A percentile compares a stretch with the other conserved stretches of the same genome.
Evolutionary conservation across 2,888 invertebrate genomes (phyloP).

Genomic region (Cephus pygmeus): DNA sequence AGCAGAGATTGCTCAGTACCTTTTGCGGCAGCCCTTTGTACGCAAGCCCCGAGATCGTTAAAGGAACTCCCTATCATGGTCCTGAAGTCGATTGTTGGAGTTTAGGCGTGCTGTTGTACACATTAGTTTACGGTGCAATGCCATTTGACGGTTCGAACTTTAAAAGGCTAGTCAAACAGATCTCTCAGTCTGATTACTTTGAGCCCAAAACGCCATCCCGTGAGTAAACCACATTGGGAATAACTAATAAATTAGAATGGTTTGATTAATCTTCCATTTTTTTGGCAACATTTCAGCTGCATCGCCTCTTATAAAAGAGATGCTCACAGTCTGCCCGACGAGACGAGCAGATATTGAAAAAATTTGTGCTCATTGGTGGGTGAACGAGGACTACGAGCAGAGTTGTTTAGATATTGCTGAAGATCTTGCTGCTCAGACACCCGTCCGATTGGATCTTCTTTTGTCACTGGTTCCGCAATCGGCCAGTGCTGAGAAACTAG

Average conservation of each 20-base stretch:
- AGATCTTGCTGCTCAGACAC: slow-evolving; percentile 89
- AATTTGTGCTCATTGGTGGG: slow-evolving; percentile 98
- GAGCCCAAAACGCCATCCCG: slow-evolving; percentile 95
- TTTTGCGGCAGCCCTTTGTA: slow-evolving; percentile 97
- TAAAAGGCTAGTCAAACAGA: slow-evolving; percentile 95
- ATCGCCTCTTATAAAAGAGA: slow-evolving; percentile 91
- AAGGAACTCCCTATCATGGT: slow-evolving; percentile 95
- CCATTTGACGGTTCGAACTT: slow-evolving; percentile 99
- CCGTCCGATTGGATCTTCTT: slow-evolving; percentile 87
- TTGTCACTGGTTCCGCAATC: slow-evolving; percentile 84
- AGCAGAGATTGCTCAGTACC: slow-evolving; percentile 85
- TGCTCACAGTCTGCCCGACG: slow-evolving; percentile 92
- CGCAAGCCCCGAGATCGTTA: slow-evolving; percentile 97
- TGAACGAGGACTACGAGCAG: slow-evolving; percentile 85
- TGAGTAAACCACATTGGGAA: slow-evolving; percentile 65
- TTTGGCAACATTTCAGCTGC: slow-evolving; percentile 75
- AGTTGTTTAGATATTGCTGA: slow-evolving; percentile 88
- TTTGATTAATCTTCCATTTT: slow-evolving; percentile 11
- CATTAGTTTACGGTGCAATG: slow-evolving; percentile 99
- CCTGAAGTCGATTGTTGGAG: slow-evolving; percentile 98
- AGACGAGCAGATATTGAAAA: slow-evolving; percentile 92
- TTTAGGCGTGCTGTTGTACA: slow-evolving; percentile 95
- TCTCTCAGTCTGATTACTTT: slow-evolving; percentile 96
- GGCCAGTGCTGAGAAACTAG: slow-evolving; percentile 76
- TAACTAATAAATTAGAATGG: not conserved